Conservation (phyloP, 2,888 invertebrate species). For the Deilephila porcellus region DNA sequence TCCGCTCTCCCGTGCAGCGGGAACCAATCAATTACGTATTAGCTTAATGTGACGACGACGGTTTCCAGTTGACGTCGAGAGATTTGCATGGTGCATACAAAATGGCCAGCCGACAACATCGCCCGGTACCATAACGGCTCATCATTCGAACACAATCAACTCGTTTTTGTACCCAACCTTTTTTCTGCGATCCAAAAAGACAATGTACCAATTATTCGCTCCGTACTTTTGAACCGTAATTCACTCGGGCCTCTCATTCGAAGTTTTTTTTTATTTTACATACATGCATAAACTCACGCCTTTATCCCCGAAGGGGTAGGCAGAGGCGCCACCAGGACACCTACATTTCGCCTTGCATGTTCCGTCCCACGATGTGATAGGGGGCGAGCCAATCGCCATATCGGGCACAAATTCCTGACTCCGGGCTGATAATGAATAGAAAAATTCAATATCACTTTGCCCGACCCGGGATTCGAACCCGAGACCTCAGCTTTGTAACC, state of each 20-base stretch:
- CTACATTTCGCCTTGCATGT: too few relatives aligned
- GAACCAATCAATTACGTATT: constrained; percentile 83
- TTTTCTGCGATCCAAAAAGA: background rate
- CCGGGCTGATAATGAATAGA: too few relatives aligned
- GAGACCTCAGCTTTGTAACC: too few relatives aligned
- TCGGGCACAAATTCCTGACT: too few relatives aligned
- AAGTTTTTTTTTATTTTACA: too few relatives aligned
- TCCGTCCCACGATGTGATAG: too few relatives aligned
- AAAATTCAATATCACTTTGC: too few relatives aligned
- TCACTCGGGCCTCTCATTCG: background rate
- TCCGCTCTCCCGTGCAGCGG: constrained; percentile 66
- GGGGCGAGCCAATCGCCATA: too few relatives aligned
- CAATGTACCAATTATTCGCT: background rate
- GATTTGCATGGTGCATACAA: constrained; percentile 70
- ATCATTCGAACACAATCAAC: constrained; percentile 59
- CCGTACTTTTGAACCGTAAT: background rate
- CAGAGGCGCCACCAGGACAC: too few relatives aligned
- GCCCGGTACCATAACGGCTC: constrained; percentile 61
- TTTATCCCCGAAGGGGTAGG: too few relatives aligned
- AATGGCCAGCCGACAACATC: constrained; percentile 53
- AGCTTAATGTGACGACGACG: constrained; percentile 80
- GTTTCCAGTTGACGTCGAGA: constrained; percentile 58
- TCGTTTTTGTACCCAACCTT: constrained; percentile 5
- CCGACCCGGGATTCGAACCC: too few relatives aligned
- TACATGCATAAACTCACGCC: too few relatives aligned